Base-by-base conservation (phyloP, 1,140 invertebrate genomes). In the Andricus grossulariae region DNA sequence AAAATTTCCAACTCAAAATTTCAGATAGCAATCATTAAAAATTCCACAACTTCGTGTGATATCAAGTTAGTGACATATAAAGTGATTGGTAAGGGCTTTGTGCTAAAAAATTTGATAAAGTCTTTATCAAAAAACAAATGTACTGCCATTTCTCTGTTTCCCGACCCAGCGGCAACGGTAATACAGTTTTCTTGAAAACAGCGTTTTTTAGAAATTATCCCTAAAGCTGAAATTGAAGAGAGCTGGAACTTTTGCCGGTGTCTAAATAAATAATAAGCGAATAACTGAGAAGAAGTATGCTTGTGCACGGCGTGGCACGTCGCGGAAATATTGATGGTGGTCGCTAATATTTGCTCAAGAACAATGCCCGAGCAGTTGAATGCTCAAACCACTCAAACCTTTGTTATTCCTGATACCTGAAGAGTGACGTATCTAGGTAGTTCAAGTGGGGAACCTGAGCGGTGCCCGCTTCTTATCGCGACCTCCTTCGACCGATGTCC, bases 321-420 rank as follows among this genome's bases (percentile, higher is more conserved):
- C 49, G 51, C 66, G 72, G 77, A 80, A 80, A 84, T 71, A 74
- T 55, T 75, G 71, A 75, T 73, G 75, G 66, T 78, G 76, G 79
- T 77, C 78, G 85, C 81, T 84, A 87, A 87, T 86, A 88, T 87
- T 88, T 87, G 81, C 84, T 79, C 45, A 76, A 70, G 83, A 87
- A 88, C 86, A 88, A 88, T 88, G 78, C 77, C 54, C 66, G 77
- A 71, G 78, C 50, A 71, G 49, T 78, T 84, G 72, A 84, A 86
- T 84, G 72, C 83, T 81, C 54, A 73, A 76, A 77, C 86, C 84
- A 75, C 82, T 80, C 57, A 73, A 76, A 77, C 79, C 75, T 85
- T 86, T 80, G 77, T 84, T 84, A 83, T 84, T 83, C 73, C 79
- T 77, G 80, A 83, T 84, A 85, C 76, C 78, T 82, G 83, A 16